Evolutionary conservation across 64 coral and sea anemone genomes (phyloP).

Genomic region (Pachyseris speciosa): DNA sequence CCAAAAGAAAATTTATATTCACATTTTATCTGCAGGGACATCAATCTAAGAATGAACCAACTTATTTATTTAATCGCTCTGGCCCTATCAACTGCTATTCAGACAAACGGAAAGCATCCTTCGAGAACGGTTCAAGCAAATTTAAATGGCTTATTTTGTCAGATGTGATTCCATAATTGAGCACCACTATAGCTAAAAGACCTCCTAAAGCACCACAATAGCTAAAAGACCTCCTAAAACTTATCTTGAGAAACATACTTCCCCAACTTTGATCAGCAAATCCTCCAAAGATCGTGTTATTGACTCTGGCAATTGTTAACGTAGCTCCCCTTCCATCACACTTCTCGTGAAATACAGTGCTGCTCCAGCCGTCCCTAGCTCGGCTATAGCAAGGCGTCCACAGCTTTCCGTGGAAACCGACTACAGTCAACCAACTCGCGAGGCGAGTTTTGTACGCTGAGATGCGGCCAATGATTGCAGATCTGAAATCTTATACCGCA

Average conservation of each 20-base stretch:
- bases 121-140: no score
- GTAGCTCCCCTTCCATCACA: conserved; percentile 13
- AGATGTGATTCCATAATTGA: no score
- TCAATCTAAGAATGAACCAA: no score
- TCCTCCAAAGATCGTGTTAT: conserved; percentile 32
- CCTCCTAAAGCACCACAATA: no score
- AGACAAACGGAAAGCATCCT: no score
- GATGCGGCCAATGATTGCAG: conserved; percentile 37
- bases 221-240: no score
- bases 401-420: not conserved
- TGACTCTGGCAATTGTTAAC: not conserved
- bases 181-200: no score
- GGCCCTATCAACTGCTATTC: no score
- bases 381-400: conserved; percentile 1
- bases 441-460: not conserved
- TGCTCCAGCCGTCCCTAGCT: not conserved
- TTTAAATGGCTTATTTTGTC: no score
- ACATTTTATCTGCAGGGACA: no score
- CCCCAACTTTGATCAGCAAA: conserved; percentile 30
- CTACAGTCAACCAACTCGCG: conserved; percentile 21
- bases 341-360: not conserved
- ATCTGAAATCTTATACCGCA: conserved; percentile 6
- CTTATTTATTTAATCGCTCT: no score
- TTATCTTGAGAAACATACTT: not conserved
- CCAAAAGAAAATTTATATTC: no score